Base-by-base conservation (phyloP, 2,113 vertebrate genomes). In the Eulemur macaco region DNA sequence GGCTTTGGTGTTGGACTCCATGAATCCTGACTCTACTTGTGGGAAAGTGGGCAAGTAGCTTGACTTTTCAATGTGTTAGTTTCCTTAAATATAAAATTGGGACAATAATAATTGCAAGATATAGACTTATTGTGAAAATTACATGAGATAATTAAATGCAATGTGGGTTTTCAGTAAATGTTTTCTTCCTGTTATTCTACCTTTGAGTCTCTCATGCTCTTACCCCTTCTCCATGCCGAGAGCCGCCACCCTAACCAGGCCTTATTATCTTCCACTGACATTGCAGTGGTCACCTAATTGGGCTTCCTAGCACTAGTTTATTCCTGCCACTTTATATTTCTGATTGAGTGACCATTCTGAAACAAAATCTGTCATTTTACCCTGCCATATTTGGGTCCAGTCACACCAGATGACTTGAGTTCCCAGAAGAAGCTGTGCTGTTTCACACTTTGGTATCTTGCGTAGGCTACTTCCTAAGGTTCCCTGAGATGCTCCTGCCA, bases 341-440 rank as follows among this genome's bases (percentile, higher is more conserved):
- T 73, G 47, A 91, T 50, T 14, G 29, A 45, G 47, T 95, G 20
- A 60, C 95, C 31, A 89, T 91, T 86, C 73, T 50, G 66, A 95
- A 68, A 56, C 20, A 87, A 21, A 81, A 34, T 64, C 14, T 82
- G 10, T 92, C 81, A 8, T 42, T 8, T n/a, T 74, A 13, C 73
- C 56, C 20, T 86, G 45, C 12, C 83, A 31, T 77, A 77, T 50
- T 91, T 45, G 81, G n/a, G 27, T 47, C 17, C 45, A 54, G 31
- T 73, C 20, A 27, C 29, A 68, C 34, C 63, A 31, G 34, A 42
- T 50, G 56, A 94, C 34, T 56, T 63, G 12, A 50, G 34, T 56
- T 84, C 42, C 31, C 27, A 34, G 37, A 52, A 17, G 10, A 54
- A 81, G 2, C 37, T 17, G 39, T 27, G 66, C 29, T 78, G 0